Evolutionary conservation across 2,113 vertebrate genomes (phyloP), one percentile per base, ranked within the genome.

Genomic region (Odontophorus gujanensis): DNA sequence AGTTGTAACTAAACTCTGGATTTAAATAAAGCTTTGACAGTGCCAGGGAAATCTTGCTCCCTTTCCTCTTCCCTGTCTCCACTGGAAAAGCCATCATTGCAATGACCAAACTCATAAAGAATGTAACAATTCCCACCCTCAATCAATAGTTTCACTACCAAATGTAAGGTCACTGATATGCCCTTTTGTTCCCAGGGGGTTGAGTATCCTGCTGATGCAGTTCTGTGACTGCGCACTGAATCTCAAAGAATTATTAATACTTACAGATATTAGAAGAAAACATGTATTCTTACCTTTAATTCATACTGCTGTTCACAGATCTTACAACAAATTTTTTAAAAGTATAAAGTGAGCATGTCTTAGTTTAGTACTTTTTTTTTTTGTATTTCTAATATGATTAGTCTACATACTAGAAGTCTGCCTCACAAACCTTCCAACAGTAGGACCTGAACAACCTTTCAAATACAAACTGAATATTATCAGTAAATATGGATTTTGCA

Each of bases 141-240:
- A 0, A 17, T 26, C 36, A 42, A 2, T 11, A 11, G 9, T 77
- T 90, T 59, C 36, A 34, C 5, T 22, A 65, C 17, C 5, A 77
- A 48, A 71, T 0, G 1, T 9, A 32, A 57, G 20, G 38, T 71
- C 42, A 69, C 7, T 43, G 30, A 30, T 59, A 68, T 0, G 0
- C 9, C 11, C 79, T 43, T 71, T 75, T 32, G 32, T 59, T 78
- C 25, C 55, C 26, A 7, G 4, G 9, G 6, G 3, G 11, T 43
- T 77, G 74, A 38, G 11, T 19, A 77, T 17, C 28, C 32, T 9
- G n/a, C 7, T 6, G 5, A 72, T 12, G 19, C 13, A 84, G 10
- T 13, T 11, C 38, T 68, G 8, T 36, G 34, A 74, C 85, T 38
- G 28, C 3, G 2, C 13, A 26, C 6, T 24, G 50, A 42, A 77